Conservation (phyloP, 2,797 vertebrate species). For the Hoplostethus mediterraneus region DNA sequence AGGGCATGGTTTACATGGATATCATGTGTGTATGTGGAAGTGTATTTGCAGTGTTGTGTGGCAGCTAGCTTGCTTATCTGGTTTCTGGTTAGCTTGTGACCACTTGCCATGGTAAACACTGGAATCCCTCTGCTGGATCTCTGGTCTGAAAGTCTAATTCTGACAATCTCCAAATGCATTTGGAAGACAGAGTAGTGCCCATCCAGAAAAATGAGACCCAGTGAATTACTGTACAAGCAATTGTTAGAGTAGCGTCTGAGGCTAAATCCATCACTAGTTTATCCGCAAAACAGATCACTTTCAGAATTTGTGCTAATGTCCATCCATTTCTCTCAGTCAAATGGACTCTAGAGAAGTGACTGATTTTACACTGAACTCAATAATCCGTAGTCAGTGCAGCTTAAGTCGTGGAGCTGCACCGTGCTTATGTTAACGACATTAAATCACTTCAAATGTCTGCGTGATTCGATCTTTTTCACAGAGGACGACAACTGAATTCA, state of each 20-base stretch:
- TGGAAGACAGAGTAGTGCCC: constrained; percentile 37
- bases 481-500: constrained; percentile 83
- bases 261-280: constrained; percentile 75
- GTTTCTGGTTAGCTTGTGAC: neutral
- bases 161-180: constrained; percentile 35
- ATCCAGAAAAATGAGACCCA: constrained; percentile 6
- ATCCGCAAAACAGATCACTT: constrained; percentile 72
- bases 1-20: constrained; percentile 6
- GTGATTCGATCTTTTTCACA: constrained; percentile 86
- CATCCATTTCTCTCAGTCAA: constrained; percentile 81
- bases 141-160: constrained; percentile 1
- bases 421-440: constrained; percentile 84
- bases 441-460: constrained; percentile 86
- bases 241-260: constrained; percentile 37
- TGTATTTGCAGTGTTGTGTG: neutral
- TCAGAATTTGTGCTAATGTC: constrained; percentile 77
- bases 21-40: neutral
- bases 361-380: constrained; percentile 82
- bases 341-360: constrained; percentile 82
- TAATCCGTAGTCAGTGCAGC: constrained; percentile 75
- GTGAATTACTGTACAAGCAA: constrained; percentile 21
- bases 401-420: constrained; percentile 71
- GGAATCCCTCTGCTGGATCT: neutral
- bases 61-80: neutral
- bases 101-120: constrained; percentile 2